Evolutionary conservation across 2,113 vertebrate species (phyloP).

Genomic region (Pongo pygmaeus): DNA sequence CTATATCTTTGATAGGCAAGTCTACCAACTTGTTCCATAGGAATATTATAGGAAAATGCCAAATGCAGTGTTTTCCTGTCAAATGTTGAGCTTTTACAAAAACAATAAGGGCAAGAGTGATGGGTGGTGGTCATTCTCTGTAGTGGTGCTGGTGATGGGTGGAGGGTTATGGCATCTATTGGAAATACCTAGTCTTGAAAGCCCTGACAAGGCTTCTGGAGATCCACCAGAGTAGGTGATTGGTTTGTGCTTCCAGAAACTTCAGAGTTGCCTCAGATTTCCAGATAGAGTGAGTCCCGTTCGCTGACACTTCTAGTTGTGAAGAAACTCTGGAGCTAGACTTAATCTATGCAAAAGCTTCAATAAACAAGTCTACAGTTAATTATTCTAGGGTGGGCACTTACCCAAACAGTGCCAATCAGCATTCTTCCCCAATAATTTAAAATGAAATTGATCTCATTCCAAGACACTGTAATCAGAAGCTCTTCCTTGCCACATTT

Average conservation of each 20-base stretch:
- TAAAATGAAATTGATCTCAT: not conserved
- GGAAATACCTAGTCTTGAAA: not conserved
- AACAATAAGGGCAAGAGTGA: not conserved
- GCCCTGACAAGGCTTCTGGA: not conserved
- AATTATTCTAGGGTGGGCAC: not conserved
- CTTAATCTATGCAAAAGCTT: not conserved
- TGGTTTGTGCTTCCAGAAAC: not conserved
- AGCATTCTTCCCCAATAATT: not conserved
- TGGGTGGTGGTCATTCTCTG: not conserved
- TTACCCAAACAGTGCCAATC: not conserved
- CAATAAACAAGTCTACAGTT: not conserved
- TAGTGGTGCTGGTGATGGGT: not conserved
- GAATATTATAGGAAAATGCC: not conserved
- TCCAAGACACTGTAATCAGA: not conserved
- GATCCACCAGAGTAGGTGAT: not conserved
- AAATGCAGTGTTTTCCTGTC: not conserved
- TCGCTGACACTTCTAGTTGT: not conserved
- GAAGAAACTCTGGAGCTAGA: not conserved
- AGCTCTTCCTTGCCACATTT: not conserved
- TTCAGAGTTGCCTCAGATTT: not conserved
- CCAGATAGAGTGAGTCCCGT: too few relatives aligned
- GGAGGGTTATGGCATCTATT: fast-evolving
- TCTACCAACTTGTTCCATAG: not conserved
- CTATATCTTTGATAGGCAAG: not conserved
- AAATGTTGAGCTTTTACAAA: not conserved